Evolutionary conservation across 2,888 invertebrate genomes (phyloP).

Genomic region (Podabrus alpinus): DNA sequence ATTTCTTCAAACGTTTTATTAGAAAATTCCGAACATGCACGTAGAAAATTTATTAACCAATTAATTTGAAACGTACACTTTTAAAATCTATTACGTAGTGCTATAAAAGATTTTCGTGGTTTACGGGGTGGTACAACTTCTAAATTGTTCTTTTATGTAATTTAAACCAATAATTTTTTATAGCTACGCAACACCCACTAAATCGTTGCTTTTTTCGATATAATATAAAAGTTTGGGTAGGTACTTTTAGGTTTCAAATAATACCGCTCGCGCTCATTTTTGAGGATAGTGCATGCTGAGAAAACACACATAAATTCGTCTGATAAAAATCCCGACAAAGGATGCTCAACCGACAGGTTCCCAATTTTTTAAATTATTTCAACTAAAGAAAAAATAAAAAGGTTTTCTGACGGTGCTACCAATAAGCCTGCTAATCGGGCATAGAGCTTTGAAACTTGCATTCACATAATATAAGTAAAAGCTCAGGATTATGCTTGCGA

Average conservation of each 20-base stretch:
- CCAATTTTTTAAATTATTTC: background rate
- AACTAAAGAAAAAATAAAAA: background rate
- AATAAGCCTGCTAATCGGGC: background rate
- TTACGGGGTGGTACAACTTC: slow-evolving; percentile 1
- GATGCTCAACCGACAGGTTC: background rate
- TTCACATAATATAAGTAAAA: background rate
- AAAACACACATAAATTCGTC: background rate
- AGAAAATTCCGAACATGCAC: slow-evolving; percentile 30
- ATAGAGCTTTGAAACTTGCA: background rate
- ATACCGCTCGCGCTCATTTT: background rate
- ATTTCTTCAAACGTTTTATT: slow-evolving; percentile 11
- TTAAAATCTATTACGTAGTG: slow-evolving; percentile 18
- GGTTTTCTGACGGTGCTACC: background rate
- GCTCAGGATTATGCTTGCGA: background rate
- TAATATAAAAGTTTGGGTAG: background rate
- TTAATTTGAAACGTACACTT: slow-evolving; percentile 28
- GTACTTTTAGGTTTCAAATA: background rate
- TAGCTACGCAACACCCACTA: background rate
- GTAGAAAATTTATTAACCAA: slow-evolving; percentile 35
- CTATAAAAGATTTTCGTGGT: slow-evolving; percentile 1
- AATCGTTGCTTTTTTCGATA: background rate
- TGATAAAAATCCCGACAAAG: background rate
- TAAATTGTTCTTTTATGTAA: background rate
- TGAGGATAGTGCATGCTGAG: background rate
- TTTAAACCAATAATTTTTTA: background rate